phyloP scores from a whole-genome alignment of 2,113 vertebrate species.

The Scomber colias region DNA sequence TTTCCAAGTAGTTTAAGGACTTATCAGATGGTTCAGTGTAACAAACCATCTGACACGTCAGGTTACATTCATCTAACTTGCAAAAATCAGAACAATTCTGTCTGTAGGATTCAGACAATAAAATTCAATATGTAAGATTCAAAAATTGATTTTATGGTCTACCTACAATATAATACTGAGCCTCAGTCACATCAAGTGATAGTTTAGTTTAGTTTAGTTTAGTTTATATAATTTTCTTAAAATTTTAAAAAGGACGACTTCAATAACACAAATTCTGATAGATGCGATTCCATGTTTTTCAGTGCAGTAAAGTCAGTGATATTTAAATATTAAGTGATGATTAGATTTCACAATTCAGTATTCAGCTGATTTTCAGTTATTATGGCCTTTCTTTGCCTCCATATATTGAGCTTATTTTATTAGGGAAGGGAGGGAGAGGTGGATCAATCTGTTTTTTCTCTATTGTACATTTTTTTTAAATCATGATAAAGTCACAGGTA shows the following conservation, averaged over 20 bases:
- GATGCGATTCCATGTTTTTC: neutral
- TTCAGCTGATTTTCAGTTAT: neutral
- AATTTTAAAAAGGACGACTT: too few relatives aligned
- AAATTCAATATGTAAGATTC: too few relatives aligned
- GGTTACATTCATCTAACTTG: too few relatives aligned
- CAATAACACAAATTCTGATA: too few relatives aligned
- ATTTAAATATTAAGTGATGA: too few relatives aligned
- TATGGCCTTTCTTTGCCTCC: constrained; percentile 37
- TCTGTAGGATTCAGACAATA: too few relatives aligned
- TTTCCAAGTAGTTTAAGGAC: too few relatives aligned
- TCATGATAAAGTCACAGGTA: constrained; percentile 19
- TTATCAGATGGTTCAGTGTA: too few relatives aligned
- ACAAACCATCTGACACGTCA: too few relatives aligned
- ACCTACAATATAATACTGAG: neutral
- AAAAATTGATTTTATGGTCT: neutral
- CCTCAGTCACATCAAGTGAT: neutral
- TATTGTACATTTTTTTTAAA: constrained; percentile 12
- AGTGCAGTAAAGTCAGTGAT: neutral
- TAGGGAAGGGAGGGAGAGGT: neutral
- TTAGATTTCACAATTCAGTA: neutral
- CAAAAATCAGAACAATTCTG: too few relatives aligned
- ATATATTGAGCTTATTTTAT: constrained; percentile 37
- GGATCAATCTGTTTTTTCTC: neutral
- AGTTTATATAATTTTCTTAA: too few relatives aligned
- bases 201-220: too few relatives aligned